A percentile compares a stretch with the other conserved stretches of the same genome.
phyloP scores from a whole-genome alignment of 2,797 vertebrate genomes.

The Molossus molossus region DNA sequence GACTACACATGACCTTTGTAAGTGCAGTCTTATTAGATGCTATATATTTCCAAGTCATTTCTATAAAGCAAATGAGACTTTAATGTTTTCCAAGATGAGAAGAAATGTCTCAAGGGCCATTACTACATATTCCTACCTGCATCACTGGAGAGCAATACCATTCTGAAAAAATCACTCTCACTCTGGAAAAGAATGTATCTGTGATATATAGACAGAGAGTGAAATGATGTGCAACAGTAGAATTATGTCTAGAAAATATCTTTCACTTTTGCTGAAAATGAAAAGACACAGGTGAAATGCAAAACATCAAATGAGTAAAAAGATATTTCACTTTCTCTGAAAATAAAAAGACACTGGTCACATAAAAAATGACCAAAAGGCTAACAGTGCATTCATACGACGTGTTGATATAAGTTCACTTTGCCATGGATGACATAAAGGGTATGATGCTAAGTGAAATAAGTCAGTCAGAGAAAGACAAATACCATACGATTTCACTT shows the following conservation, averaged over 20 bases:
- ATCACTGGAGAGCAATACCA: neutral
- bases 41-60: neutral
- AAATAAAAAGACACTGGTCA: conserved; percentile 1
- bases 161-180: conserved; percentile 22
- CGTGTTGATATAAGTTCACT: neutral
- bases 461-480: neutral
- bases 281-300: neutral
- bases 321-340: neutral
- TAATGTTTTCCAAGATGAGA: conserved; percentile 11
- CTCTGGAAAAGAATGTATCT: neutral
- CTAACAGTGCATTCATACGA: neutral
- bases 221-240: neutral
- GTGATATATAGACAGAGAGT: neutral
- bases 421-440: neutral
- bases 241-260: neutral
- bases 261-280: neutral
- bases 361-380: neutral
- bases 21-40: neutral
- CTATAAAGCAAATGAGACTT: neutral
- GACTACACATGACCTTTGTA: neutral
- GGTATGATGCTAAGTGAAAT: neutral
- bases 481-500: neutral
- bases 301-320: neutral
- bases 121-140: neutral
- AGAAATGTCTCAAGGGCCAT: neutral